Evolutionary conservation across 2,113 vertebrate species (phyloP).

Genomic region (Perca fluviatilis): DNA sequence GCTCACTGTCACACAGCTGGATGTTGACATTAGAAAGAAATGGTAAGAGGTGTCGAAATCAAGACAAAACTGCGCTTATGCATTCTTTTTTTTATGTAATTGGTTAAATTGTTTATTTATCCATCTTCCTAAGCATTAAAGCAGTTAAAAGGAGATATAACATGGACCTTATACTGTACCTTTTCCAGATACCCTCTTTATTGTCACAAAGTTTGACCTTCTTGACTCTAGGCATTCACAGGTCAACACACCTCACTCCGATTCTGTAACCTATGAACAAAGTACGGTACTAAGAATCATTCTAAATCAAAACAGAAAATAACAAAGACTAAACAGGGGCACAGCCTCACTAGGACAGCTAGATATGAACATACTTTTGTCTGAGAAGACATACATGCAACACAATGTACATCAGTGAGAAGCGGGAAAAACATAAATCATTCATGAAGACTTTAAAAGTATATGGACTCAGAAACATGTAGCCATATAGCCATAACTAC

Average conservation of each 20-base stretch:
- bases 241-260: constrained; percentile 84
- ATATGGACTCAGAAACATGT: background rate
- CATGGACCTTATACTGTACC: constrained; percentile 79
- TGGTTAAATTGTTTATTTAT: background rate
- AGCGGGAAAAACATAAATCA: background rate
- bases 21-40: constrained; percentile 23
- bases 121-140: background rate
- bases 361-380: background rate
- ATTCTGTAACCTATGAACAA: constrained; percentile 82
- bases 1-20: constrained; percentile 85
- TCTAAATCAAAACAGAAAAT: background rate
- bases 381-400: constrained; percentile 10
- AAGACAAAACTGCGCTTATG: background rate
- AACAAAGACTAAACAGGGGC: background rate
- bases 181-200: constrained; percentile 91
- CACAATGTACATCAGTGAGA: background rate
- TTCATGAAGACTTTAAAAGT: background rate
- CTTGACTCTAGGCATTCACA: constrained; percentile 98
- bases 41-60: background rate
- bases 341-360: background rate
- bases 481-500: background rate
- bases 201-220: constrained; percentile 93
- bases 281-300: background rate
- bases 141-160: background rate
- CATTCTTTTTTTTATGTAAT: background rate